Conservation (phyloP, 2,113 vertebrate species). For the Gallinago undulata region DNA sequence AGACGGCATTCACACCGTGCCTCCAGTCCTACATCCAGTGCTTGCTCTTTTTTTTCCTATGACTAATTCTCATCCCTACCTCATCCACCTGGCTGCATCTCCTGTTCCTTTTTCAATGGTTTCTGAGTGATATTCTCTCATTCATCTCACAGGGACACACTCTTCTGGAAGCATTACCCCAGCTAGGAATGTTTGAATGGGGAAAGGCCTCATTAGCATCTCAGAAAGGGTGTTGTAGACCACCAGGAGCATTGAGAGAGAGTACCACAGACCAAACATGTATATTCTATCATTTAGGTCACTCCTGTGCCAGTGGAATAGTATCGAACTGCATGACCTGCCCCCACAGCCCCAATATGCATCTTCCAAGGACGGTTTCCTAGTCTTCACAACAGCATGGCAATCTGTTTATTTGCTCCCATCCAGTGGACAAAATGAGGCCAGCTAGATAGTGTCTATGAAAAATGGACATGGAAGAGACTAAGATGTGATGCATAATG, state of each 20-base stretch:
- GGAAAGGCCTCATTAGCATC: fast-evolving
- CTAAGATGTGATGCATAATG: background rate
- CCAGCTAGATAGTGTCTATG: background rate
- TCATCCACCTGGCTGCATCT: background rate
- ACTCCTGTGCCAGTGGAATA: background rate
- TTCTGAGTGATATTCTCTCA: background rate
- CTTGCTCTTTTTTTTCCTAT: background rate
- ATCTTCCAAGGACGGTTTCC: background rate
- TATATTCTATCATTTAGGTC: background rate
- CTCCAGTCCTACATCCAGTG: background rate
- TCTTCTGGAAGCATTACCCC: background rate
- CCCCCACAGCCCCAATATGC: background rate
- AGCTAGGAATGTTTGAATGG: background rate
- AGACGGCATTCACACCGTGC: background rate
- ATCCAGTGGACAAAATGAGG: background rate
- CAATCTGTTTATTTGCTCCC: background rate
- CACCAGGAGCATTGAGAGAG: background rate
- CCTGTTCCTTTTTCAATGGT: background rate
- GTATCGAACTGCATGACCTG: background rate
- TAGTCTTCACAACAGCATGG: background rate
- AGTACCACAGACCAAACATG: fast-evolving
- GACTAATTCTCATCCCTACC: background rate
- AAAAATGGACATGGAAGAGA: background rate
- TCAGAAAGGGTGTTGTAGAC: background rate
- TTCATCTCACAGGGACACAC: background rate